Evolutionary conservation across 2,797 vertebrate genomes (phyloP), one percentile per base, ranked within the genome.

Genomic region (Notolepis coatsorum): DNA sequence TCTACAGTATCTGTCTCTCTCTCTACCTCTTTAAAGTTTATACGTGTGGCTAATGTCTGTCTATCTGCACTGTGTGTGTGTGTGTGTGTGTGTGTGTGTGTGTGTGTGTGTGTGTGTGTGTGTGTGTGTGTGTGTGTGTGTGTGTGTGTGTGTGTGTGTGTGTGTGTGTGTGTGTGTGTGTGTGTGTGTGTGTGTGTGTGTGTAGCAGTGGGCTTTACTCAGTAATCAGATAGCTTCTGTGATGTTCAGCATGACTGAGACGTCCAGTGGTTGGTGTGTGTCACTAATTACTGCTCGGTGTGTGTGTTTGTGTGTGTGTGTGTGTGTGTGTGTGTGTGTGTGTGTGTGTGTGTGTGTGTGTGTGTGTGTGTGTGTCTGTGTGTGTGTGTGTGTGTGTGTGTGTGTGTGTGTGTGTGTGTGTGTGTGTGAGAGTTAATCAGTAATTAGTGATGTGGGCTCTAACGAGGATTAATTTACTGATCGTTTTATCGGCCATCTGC

Each of bases 391-490:
- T 18, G 13, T 17, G 47, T 15, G 13, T 30, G 25, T 31, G 27
- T 12, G 53, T 3, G 27, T 20, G 15, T 12, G 39, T 20, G 25
- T 42, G 52, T 10, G 52, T 28, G 38, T 17, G 15, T 33, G 30
- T 46, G 18, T 67, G 46, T 49, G 41, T 51, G 33, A 61, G 56
- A 61, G 30, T 86, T 86, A 90, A 88, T 88, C 82, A 85, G 81
- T 85, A 85, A 84, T 88, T 88, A 85, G 77, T 72, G 65, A 60
- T 81, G 68, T 76, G 65, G 24, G 64, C 79, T 81, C 86, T 81
- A 84, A 77, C 84, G 74, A 83, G 72, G 81, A 86, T 86, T 85
- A 70, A 88, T 86, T 87, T 79, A 80, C 73, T 68, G 70, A 77
- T 84, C 84, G 63, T 71, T 79, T 61, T 70, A 67, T 78, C 50